A percentile compares a stretch with the other conserved stretches of the same genome.
These are phyloP conservation scores for Morelia viridis DNA, from an alignment of 2,797 vertebrate genomes.

Conservation along the genomic window DNA sequence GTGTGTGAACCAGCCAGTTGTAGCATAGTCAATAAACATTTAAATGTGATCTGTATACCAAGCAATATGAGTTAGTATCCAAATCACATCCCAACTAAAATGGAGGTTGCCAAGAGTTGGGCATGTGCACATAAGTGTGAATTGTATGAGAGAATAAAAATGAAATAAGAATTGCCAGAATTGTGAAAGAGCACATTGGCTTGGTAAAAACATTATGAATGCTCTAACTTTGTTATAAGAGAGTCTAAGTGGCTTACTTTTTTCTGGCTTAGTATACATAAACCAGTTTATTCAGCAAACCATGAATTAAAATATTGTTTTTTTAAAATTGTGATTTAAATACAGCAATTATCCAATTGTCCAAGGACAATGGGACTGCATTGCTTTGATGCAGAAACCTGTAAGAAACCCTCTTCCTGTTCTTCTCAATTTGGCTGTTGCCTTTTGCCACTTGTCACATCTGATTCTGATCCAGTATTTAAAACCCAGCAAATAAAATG, in stretches of 20 bases:
- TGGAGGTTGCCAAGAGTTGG: background rate
- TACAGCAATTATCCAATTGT: background rate
- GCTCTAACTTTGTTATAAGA: no score
- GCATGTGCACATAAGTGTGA: no score
- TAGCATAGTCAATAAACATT: background rate
- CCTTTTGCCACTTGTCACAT: background rate
- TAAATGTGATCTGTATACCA: background rate
- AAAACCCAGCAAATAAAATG: background rate
- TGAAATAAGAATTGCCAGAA: background rate
- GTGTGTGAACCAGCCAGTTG: background rate
- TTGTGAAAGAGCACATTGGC: background rate
- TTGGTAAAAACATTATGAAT: background rate
- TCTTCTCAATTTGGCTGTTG: background rate
- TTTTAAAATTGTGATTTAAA: background rate
- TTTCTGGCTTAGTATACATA: background rate
- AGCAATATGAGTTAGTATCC: background rate
- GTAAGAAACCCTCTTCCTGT: background rate
- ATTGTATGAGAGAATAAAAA: background rate
- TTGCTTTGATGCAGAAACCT: background rate
- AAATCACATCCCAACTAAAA: background rate
- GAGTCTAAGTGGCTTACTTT: background rate
- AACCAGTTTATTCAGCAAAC: background rate
- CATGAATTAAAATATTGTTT: background rate
- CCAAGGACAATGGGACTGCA: background rate
- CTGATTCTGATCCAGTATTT: background rate